A percentile compares a stretch with the other conserved stretches of the same genome.
Evolutionary conservation across 1,140 invertebrate species (phyloP).

Genomic region (Neotoxoptera formosana): DNA sequence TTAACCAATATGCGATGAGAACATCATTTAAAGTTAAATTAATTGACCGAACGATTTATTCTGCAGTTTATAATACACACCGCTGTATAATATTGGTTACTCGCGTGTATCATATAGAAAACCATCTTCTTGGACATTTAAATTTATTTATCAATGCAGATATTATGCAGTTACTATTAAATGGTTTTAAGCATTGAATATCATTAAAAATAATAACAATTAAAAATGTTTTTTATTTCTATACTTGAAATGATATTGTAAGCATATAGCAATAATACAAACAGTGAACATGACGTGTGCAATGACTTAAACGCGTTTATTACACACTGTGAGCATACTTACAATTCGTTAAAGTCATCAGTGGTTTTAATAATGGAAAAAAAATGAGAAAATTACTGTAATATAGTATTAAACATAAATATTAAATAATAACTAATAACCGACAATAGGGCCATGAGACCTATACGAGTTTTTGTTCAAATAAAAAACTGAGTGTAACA

Average conservation of each 20-base stretch:
- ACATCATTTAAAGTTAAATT: neutral
- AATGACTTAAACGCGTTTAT: neutral
- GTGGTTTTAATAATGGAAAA: neutral
- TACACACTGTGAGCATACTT: neutral
- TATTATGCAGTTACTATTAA: neutral
- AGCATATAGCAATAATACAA: neutral
- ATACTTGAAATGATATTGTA: neutral
- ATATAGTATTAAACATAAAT: neutral
- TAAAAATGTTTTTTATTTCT: neutral
- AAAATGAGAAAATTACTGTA: neutral
- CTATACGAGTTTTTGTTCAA: neutral
- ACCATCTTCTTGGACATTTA: neutral
- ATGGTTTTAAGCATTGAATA: neutral
- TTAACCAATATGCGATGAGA: neutral
- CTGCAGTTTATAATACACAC: neutral
- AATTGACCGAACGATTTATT: neutral
- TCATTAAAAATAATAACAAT: slow-evolving; percentile 11
- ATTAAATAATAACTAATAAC: neutral
- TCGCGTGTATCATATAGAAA: neutral
- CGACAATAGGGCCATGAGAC: neutral
- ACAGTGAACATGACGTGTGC: neutral
- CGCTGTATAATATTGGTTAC: neutral
- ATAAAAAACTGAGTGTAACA: neutral
- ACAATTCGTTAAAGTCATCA: neutral
- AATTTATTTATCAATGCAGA: neutral